Conservation (phyloP, 2,113 vertebrate species). For the Tupaia chinensis region DNA sequence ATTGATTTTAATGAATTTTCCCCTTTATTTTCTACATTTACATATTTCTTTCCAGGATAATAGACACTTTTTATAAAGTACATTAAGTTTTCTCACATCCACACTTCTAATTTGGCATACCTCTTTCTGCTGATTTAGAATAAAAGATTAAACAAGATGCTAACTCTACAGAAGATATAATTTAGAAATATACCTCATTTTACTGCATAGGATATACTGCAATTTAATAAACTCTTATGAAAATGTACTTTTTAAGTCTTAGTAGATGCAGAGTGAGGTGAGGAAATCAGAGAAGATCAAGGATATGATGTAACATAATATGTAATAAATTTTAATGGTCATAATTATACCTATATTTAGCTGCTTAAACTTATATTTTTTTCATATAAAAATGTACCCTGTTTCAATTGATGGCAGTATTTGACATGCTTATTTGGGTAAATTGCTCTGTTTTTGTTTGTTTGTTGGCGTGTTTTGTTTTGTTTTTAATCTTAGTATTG, state of each 20-base stretch:
- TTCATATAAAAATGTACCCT: background rate
- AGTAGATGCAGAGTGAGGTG: background rate
- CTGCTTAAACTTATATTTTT: background rate
- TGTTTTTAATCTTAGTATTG: background rate
- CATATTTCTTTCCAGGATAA: background rate
- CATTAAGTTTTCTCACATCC: background rate
- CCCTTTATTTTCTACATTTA: background rate
- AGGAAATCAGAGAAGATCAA: background rate
- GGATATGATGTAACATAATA: background rate
- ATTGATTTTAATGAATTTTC: background rate
- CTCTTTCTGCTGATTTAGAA: background rate
- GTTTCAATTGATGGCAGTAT: background rate
- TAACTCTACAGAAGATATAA: background rate
- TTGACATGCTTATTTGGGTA: background rate
- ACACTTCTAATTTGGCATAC: background rate
- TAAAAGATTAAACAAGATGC: background rate
- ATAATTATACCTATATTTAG: background rate
- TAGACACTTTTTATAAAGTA: background rate
- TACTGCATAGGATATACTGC: background rate
- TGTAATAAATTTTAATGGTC: background rate
- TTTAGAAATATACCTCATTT: background rate
- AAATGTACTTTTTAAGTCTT: background rate
- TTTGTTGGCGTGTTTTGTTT: no score
- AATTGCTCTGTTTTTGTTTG: background rate
- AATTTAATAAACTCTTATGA: background rate